Evolutionary conservation across 2,888 invertebrate genomes (phyloP), one percentile per base, ranked within the genome.

Genomic region (Acrobasis suavella): DNA sequence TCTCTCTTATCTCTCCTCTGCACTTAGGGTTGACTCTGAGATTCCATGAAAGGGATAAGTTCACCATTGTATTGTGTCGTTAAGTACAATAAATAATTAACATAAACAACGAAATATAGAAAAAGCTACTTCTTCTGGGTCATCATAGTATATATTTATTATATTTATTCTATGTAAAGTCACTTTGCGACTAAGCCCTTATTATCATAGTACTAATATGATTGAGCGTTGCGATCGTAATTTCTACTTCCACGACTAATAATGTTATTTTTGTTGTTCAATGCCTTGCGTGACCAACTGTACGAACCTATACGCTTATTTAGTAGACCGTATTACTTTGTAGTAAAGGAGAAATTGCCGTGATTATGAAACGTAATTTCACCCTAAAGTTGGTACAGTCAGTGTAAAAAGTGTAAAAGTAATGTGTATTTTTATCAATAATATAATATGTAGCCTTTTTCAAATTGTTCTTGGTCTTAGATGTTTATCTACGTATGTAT

Each of bases 251-350:
- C 78, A 76, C 77, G 75, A 77, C 74, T 81, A 83, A 83, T 86
- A 87, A 85, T 81, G 82, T 83, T 83, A 83, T 81, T 82, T 83
- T 81, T 78, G 78, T 76, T 76, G 77, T 69, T 70, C 80, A 80
- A 77, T 74, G 76, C 77, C 76, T 85, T 75, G 85, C 85, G 83
- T 85, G 83, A 74, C 75, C 65, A 60, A 64, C 72, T 65, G 70
- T 69, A 73, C 72, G 72, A 73, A 70, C 69, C 68, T 63, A 62
- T 60, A 64, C 58, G 46, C 38, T 66, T 49, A 17, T 58, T 58
- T 8, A 10, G 58, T 50, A 49, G n/a, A 49, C 49, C 52, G 52
- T 52, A 52, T 39, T 61, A 61, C 54, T 37, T 8, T 32, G 52
- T 32, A 32, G 37, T 42, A 61, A 14, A 32, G 42, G 22, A 54